Evolutionary conservation across 2,888 invertebrate genomes (phyloP), one percentile per base, ranked within the genome.

Genomic region (Philaethria dido): DNA sequence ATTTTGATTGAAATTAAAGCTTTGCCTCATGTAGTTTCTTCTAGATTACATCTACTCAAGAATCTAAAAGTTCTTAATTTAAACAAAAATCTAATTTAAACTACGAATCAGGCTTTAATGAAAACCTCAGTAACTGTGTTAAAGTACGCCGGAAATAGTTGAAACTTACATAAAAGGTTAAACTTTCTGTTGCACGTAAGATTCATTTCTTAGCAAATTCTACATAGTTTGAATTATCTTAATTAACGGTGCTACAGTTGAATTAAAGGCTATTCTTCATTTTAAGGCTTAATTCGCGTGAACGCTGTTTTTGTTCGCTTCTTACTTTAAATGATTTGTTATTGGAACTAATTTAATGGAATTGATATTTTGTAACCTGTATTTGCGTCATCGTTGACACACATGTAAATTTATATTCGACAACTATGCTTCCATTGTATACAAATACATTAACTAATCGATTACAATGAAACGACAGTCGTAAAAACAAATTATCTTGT

Each of bases 201-300:
- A 69, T 63, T 54, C 48, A 66, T 68, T 72, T 68, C 66, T 69
- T 67, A 20, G 63, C 68, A 66, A 71, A 70, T 69, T 73, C 64
- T 62, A 67, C 62, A 64, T 69, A 69, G 54, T 73, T 68, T 54
- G 71, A 63, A 73, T 75, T 72, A 72, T 75, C 74, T 75, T 75
- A 72, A 75, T 74, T 71, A 75, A 68, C 70, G 72, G 71, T 22
- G 66, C 66, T 69, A 65, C 67, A 66, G 72, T 75, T 70, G 68
- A 69, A 72, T 74, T 73, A 73, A 71, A 73, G 64, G 67, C 64
- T 70, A 52, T 74, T 76, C 73, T 63, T 69, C 73, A 69, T 74
- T 71, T 54, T 68, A 69, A 52, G 65, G 60, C 61, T 55, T 66
- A 48, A 69, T 66, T 73, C 64, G 54, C 45, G 22, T 60, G 25